Percentiles rank a stretch among this genome's conserved stretches.
These are phyloP conservation scores for Platerodrilus igneus DNA, from an alignment of 2,888 invertebrate species.

Conservation along the genomic window DNA sequence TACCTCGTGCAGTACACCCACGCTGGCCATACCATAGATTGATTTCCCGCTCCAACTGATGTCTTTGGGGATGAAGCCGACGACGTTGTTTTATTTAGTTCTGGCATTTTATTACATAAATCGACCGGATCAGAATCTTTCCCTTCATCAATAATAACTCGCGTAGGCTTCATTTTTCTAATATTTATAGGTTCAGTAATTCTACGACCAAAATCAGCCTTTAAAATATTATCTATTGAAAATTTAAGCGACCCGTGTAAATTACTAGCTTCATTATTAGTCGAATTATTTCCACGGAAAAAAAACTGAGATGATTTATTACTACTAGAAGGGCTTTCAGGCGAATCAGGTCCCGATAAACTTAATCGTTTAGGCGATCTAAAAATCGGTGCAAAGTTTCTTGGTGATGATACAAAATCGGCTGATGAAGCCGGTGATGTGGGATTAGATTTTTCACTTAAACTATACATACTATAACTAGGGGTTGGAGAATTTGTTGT, in stretches of 20 bases:
- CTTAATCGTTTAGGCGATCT: constrained; percentile 28
- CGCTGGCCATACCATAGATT: constrained; percentile 73
- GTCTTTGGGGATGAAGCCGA: constrained; percentile 42
- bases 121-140: constrained; percentile 42
- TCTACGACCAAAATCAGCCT: constrained; percentile 76
- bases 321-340: constrained; percentile 31
- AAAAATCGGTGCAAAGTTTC: constrained; percentile 32
- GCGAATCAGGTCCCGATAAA: constrained; percentile 35
- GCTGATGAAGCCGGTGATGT: constrained; percentile 33
- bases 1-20: constrained; percentile 99
- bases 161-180: constrained; percentile 49
- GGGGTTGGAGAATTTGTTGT: constrained; percentile 37
- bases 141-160: constrained; percentile 23
- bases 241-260: constrained; percentile 68
- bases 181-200: constrained; percentile 66
- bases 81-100: constrained; percentile 37
- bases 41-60: constrained; percentile 39
- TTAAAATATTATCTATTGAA: constrained; percentile 81
- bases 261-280: constrained; percentile 38
- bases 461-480: constrained; percentile 31
- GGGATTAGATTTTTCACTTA: constrained; percentile 33
- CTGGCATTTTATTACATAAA: constrained; percentile 41
- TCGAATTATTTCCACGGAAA: constrained; percentile 35
- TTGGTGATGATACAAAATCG: constrained; percentile 28
- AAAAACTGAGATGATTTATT: constrained; percentile 35